Percentiles rank a stretch among this genome's conserved stretches.
phyloP scores from a whole-genome alignment of 2,113 vertebrate species.

The Phylloscopus trochilus region DNA sequence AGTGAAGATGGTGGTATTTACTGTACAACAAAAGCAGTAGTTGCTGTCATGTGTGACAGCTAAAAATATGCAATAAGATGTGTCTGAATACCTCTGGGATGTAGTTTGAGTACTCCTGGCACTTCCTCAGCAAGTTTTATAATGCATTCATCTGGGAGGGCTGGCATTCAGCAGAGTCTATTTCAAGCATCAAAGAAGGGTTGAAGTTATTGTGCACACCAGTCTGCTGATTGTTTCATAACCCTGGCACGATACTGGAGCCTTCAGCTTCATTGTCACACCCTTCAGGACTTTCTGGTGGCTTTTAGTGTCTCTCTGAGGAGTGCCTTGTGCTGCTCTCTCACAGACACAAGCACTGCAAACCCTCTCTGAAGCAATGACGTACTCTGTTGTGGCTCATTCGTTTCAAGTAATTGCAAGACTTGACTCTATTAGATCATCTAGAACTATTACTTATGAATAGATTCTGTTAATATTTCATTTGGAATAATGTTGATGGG shows the following conservation, averaged over 20 bases:
- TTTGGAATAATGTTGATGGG: slow-evolving; percentile 28
- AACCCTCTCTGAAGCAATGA: background rate
- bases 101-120: slow-evolving; percentile 23
- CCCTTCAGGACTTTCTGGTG: slow-evolving; percentile 2
- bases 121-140: slow-evolving; percentile 40
- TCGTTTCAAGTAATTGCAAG: background rate
- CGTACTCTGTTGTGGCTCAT: background rate
- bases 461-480: slow-evolving; percentile 26
- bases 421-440: background rate
- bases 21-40: slow-evolving; percentile 37
- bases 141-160: slow-evolving; percentile 35
- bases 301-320: slow-evolving; percentile 48
- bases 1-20: slow-evolving; percentile 42
- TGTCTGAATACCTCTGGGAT: slow-evolving; percentile 62
- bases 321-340: background rate
- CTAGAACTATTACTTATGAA: slow-evolving; percentile 29
- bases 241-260: background rate
- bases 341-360: background rate
- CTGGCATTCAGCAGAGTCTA: slow-evolving; percentile 9
- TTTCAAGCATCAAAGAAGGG: background rate
- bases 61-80: slow-evolving; percentile 64
- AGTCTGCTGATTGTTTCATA: slow-evolving; percentile 17
- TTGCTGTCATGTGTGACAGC: slow-evolving; percentile 42
- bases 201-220: background rate
- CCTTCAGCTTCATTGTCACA: background rate